A percentile compares a stretch with the other conserved stretches of the same genome.
phyloP scores from a whole-genome alignment of 2,888 invertebrate genomes.

The Cordilura impudica region DNA sequence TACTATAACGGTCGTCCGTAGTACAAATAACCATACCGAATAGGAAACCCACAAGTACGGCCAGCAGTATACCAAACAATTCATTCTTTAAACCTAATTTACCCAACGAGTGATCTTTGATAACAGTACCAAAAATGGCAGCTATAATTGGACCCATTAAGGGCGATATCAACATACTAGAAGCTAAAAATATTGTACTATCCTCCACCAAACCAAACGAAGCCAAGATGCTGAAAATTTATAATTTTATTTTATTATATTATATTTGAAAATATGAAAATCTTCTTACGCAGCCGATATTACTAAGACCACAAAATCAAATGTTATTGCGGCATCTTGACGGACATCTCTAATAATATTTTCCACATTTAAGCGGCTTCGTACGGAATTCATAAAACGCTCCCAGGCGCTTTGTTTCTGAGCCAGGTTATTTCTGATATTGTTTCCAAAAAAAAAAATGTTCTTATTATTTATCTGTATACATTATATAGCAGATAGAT shows the following conservation, averaged over 20 bases:
- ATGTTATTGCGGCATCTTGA: conserved; percentile 84
- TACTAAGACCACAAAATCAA: conserved; percentile 86
- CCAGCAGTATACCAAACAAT: conserved; percentile 83
- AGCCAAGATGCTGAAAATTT: conserved; percentile 81
- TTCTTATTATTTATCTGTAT: not conserved
- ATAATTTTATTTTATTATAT: not conserved
- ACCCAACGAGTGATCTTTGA: conserved; percentile 82
- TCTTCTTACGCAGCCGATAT: conserved; percentile 83
- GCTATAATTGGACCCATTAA: conserved; percentile 90
- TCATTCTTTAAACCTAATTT: conserved; percentile 84
- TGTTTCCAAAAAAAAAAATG: not conserved
- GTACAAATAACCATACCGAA: conserved; percentile 82
- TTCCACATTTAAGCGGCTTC: conserved; percentile 83
- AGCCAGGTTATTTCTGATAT: conserved; percentile 66
- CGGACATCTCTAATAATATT: conserved; percentile 85
- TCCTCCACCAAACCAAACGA: conserved; percentile 86
- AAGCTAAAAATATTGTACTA: conserved; percentile 85
- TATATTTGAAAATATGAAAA: conserved; percentile 60
- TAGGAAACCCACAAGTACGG: conserved; percentile 83
- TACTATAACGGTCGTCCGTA: conserved; percentile 80
- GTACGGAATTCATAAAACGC: conserved; percentile 83
- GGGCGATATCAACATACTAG: conserved; percentile 89
- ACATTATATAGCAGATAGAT: too few species aligned
- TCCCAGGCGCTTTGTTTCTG: conserved; percentile 79
- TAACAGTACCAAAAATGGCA: conserved; percentile 85